phyloP scores from a whole-genome alignment of 2,888 invertebrate species.

The Diarsia dahlii region DNA sequence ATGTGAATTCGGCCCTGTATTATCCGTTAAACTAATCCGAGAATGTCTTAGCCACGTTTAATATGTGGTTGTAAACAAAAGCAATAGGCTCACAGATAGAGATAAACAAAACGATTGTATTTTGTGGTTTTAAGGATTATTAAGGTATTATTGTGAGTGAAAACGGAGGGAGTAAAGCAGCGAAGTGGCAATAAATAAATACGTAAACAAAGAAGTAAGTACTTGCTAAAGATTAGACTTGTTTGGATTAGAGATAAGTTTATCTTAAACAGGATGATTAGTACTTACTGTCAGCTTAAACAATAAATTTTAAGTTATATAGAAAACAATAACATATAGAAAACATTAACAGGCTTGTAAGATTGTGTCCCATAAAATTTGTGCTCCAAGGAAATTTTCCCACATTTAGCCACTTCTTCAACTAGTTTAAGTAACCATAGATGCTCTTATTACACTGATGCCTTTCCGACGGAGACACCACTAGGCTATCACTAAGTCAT shows the following conservation, averaged over 20 bases:
- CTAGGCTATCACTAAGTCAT: too few relatives aligned
- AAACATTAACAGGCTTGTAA: background rate
- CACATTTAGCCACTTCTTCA: too few relatives aligned
- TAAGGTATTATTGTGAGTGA: slow-evolving; percentile 31
- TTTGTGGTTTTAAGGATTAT: slow-evolving; percentile 40
- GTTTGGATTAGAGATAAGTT: background rate
- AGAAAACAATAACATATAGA: background rate
- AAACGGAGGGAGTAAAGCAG: slow-evolving; percentile 1
- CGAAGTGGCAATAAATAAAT: slow-evolving; percentile 22
- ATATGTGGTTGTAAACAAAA: slow-evolving; percentile 56
- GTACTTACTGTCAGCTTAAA: background rate
- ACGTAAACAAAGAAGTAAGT: slow-evolving; percentile 1
- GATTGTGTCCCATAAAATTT: background rate
- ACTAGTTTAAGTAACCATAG: too few relatives aligned
- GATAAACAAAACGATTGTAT: slow-evolving; percentile 45
- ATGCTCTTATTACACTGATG: too few relatives aligned
- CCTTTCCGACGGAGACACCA: too few relatives aligned
- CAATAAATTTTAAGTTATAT: background rate
- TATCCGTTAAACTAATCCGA: slow-evolving; percentile 49
- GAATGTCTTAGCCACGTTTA: slow-evolving; percentile 49
- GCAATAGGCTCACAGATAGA: slow-evolving; percentile 32
- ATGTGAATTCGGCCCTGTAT: slow-evolving; percentile 48
- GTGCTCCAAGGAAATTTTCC: background rate
- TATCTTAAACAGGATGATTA: background rate
- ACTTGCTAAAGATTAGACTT: slow-evolving; percentile 7